These are phyloP conservation scores for Amazona vittata DNA, from an alignment of 2,113 vertebrate genomes.

Conservation along the genomic window DNA sequence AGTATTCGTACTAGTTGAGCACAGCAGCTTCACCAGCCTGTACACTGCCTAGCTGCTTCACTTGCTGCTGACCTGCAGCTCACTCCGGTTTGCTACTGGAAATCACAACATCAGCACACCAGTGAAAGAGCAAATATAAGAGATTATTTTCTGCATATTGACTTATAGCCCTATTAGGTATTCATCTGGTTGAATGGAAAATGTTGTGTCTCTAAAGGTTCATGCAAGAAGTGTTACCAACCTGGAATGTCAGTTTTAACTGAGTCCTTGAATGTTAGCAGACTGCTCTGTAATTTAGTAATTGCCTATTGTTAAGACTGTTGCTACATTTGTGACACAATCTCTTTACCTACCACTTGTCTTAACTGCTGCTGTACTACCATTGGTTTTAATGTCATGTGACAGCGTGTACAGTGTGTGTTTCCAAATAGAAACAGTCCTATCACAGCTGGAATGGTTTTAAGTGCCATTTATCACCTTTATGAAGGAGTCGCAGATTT, in stretches of 20 bases:
- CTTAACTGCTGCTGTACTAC: not conserved
- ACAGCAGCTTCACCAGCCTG: not conserved
- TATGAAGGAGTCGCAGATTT: not conserved
- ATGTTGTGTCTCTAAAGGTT: not conserved
- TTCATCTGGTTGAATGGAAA: not conserved
- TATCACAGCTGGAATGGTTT: not conserved
- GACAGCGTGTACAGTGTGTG: not conserved
- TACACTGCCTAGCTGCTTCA: not conserved
- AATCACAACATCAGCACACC: not conserved
- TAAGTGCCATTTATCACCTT: not conserved
- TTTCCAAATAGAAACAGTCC: constrained; percentile 13
- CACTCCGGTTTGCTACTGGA: not conserved
- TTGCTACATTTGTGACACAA: not conserved
- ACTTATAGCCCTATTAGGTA: not conserved
- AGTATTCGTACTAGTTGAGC: not conserved
- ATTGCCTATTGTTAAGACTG: not conserved
- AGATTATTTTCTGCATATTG: not conserved
- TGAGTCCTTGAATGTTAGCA: not conserved
- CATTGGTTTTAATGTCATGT: not conserved
- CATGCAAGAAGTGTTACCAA: not conserved
- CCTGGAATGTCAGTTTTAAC: not conserved
- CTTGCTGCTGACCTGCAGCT: not conserved
- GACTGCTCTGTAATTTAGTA: constrained; percentile 31
- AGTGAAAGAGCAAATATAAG: not conserved
- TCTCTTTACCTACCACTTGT: not conserved